Percentiles rank a stretch among this genome's conserved stretches.
Conservation (phyloP, 2,797 vertebrate genomes). For the Acanthurus leucopareius region DNA sequence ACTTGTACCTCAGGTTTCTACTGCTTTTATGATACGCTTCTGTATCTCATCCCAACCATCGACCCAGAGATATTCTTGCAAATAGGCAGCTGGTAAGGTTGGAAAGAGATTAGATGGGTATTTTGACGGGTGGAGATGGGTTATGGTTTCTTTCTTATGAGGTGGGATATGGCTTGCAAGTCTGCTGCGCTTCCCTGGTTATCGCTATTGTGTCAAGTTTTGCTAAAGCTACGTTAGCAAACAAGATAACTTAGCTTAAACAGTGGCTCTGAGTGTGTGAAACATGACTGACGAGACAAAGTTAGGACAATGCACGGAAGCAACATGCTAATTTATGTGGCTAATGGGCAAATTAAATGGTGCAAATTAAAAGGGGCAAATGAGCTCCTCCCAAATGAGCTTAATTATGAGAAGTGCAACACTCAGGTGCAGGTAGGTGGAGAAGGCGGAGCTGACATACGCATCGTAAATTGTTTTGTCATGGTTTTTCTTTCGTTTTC, state of each 20-base stretch:
- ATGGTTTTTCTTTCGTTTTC: conserved; percentile 98
- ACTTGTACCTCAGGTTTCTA: conserved; percentile 42
- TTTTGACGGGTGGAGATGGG: conserved; percentile 32
- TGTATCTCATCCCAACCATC: conserved; percentile 48
- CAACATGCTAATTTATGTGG: conserved; percentile 74
- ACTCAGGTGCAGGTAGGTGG: conserved; percentile 86
- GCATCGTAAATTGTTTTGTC: conserved; percentile 89
- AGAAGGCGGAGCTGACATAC: conserved; percentile 89
- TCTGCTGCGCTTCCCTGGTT: conserved; percentile 29
- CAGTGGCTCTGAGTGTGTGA: conserved; percentile 13
- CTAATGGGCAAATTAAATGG: conserved; percentile 63
- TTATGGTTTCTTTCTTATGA: conserved; percentile 43
- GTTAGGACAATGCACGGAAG: conserved; percentile 70
- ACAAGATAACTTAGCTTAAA: conserved; percentile 23
- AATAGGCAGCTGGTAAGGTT: conserved; percentile 25
- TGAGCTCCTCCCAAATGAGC: conserved; percentile 86
- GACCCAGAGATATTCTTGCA: conserved; percentile 32
- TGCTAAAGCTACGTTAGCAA: conserved; percentile 43
- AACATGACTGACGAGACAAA: conserved; percentile 51
- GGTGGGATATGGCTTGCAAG: conserved; percentile 13
- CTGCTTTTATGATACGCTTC: conserved; percentile 16
- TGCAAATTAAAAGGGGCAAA: conserved; percentile 83
- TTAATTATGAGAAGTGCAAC: conserved; percentile 84
- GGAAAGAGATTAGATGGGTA: conserved; percentile 46
- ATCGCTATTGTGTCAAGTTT: conserved; percentile 30